Conservation (phyloP, 2,797 vertebrate species). For the Enteromius unitaeniatus region DNA sequence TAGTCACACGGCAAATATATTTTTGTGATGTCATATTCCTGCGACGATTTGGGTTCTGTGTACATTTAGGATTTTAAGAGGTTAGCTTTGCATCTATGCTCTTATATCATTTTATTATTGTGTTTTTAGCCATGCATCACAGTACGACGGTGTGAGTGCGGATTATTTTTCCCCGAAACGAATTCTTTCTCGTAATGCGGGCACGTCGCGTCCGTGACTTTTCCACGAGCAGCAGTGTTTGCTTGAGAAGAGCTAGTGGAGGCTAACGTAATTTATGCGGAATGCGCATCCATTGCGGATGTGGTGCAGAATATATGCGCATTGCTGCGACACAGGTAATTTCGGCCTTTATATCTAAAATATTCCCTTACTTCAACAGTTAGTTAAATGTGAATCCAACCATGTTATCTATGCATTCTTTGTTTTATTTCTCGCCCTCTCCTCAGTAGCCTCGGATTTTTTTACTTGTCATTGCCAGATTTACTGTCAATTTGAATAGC, state of each 20-base stretch:
- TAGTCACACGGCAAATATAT: not conserved
- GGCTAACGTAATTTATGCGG: constrained; percentile 77
- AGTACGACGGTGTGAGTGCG: constrained; percentile 69
- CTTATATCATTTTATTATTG: not conserved
- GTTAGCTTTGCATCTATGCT: constrained; percentile 56
- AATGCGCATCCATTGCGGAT: constrained; percentile 84
- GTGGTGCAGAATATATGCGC: constrained; percentile 80
- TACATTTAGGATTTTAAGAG: constrained; percentile 63
- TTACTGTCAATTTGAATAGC: constrained; percentile 21
- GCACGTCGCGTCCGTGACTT: constrained; percentile 8
- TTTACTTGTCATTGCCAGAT: constrained; percentile 39
- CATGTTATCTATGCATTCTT: constrained; percentile 2
- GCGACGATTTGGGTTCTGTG: constrained; percentile 75
- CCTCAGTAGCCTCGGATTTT: not conserved
- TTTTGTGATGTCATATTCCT: constrained; percentile 71
- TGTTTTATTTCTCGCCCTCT: not conserved
- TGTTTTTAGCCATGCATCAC: not conserved
- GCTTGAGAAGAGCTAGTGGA: constrained; percentile 60
- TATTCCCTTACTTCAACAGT: constrained; percentile 14
- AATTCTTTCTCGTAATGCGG: constrained; percentile 7
- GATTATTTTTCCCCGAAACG: not conserved
- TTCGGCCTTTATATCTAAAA: constrained; percentile 21
- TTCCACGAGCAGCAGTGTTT: constrained; percentile 22
- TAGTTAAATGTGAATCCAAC: constrained; percentile 28
- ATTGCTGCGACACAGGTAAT: constrained; percentile 74